Evolutionary conservation across 2,113 vertebrate genomes (phyloP).

Genomic region (Indicator maculatus): DNA sequence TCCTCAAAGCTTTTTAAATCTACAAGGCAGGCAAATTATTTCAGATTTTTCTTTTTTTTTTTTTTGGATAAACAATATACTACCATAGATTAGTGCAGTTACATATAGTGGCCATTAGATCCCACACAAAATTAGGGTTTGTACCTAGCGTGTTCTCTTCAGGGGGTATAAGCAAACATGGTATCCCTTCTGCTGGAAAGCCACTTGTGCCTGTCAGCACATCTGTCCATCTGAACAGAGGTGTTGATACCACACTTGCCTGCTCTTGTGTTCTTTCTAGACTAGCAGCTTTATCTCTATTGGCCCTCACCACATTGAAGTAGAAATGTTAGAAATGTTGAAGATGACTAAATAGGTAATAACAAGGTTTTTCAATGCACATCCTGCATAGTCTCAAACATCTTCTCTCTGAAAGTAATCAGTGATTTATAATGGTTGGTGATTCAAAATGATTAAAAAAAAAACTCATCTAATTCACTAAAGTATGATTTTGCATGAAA

Average conservation of each 20-base stretch:
- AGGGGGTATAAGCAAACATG: background rate
- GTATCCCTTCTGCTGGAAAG: background rate
- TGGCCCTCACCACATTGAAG: background rate
- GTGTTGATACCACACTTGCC: background rate
- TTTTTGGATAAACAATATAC: background rate
- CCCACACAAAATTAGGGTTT: background rate
- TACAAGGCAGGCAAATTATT: background rate
- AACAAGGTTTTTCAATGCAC: background rate
- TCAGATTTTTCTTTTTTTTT: background rate
- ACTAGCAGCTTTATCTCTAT: background rate
- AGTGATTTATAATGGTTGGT: background rate
- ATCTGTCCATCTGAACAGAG: background rate
- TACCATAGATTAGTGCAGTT: background rate
- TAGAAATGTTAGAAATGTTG: background rate
- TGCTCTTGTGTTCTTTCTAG: background rate
- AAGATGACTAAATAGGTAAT: background rate
- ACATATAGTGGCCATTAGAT: background rate
- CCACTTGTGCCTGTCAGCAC: background rate
- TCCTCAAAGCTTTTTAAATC: background rate
- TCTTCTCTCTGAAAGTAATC: background rate
- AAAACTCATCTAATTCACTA: background rate
- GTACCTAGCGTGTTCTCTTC: background rate
- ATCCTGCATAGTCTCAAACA: background rate
- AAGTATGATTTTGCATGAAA: background rate
- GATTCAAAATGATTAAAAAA: background rate